phyloP scores from a whole-genome alignment of 1,140 invertebrate genomes.

The Arion vulgaris region DNA sequence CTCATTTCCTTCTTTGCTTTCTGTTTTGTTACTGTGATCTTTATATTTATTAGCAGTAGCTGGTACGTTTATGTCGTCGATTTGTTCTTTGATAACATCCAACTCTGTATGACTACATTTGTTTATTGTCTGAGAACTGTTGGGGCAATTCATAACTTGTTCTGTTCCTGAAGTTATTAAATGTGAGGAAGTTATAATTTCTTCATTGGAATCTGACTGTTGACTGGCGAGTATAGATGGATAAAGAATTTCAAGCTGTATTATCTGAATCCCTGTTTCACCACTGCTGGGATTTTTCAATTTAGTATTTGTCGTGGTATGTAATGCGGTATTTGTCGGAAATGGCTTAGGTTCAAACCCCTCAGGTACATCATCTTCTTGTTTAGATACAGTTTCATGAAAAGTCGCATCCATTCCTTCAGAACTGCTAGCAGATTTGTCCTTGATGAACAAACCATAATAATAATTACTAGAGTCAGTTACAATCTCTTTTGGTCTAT shows the following conservation, averaged over 20 bases:
- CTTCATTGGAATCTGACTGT: background rate
- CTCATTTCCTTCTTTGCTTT: too few species aligned
- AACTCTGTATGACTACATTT: too few species aligned
- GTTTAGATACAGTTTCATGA: too few species aligned
- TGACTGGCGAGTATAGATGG: background rate
- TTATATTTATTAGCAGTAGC: too few species aligned
- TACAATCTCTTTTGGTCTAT: background rate
- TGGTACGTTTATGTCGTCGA: too few species aligned
- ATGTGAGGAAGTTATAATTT: background rate
- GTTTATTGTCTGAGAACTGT: too few species aligned
- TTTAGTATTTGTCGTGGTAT: background rate
- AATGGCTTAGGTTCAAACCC: background rate
- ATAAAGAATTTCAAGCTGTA: background rate
- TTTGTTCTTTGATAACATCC: too few species aligned
- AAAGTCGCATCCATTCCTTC: background rate
- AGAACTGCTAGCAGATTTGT: background rate
- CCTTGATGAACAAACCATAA: background rate
- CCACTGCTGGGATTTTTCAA: too few species aligned
- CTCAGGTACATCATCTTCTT: background rate
- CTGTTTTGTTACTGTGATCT: too few species aligned
- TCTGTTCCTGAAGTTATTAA: background rate
- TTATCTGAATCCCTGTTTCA: too few species aligned
- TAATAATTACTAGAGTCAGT: background rate
- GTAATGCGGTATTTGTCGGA: background rate
- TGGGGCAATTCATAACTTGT: too few species aligned